Evolutionary conservation across 2,888 invertebrate species (phyloP), one percentile per base, ranked within the genome.

Genomic region (Andrena marginata): DNA sequence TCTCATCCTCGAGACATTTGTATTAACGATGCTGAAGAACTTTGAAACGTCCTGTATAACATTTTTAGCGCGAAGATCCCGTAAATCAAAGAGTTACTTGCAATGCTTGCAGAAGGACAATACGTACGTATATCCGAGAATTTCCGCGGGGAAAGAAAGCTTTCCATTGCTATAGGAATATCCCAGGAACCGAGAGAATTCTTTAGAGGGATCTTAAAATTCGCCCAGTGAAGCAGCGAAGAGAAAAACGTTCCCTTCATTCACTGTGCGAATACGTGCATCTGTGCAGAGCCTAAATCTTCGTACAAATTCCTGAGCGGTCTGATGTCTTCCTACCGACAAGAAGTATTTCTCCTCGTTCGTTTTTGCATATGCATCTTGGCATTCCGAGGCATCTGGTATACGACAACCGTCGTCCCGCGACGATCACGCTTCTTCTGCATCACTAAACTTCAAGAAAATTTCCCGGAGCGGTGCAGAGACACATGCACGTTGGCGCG

Each of bases 301-400:
- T 59, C 63, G 72, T 63, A 63, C 65, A 33, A 81, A 86, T 85
- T 79, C 77, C 76, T 65, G 35, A 70, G 63, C 84, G 64, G 64
- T 23, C 62, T 71, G 76, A 74, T 78, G 70, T 80, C 73, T 82
- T 71, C 67, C 77, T 63, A 31, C 67, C 48, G 59, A 48, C 82
- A 68, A 77, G 67, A 77, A 82, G 68, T 85, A 81, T 85, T 87
- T 81, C 75, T 71, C 33, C 82, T 26, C 71, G 48, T 23, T 49
- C 68, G 59, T 83, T 80, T 86, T 86, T 77, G 72, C 80, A 68
- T 69, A 76, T 73, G 62, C 72, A 70, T 49, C 56, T 60, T 69
- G 20, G 73, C 74, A 85, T 78, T 56, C 76, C 60, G 1, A 49
- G 13, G 54, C 72, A 86, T 87, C 70, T 73, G 68, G 77, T 63